These are phyloP conservation scores for human DNA, from an alignment of 2,113 vertebrate genomes.

Conservation along the genomic window DNA sequence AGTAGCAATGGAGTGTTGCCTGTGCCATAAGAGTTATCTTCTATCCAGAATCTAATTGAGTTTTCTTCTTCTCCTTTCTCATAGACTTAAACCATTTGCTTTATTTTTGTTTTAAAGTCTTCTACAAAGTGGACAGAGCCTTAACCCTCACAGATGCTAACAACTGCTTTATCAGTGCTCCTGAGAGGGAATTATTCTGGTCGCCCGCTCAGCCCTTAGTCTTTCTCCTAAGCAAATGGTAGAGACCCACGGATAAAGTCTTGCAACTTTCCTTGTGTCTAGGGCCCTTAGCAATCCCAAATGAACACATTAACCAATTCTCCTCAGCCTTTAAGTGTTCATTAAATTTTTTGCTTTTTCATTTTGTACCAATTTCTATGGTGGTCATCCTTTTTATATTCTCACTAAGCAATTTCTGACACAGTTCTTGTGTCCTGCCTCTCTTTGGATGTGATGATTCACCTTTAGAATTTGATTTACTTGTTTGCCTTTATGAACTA, in stretches of 20 bases:
- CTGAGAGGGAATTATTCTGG: not conserved
- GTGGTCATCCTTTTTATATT: not conserved
- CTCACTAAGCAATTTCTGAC: not conserved
- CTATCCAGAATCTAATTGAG: not conserved
- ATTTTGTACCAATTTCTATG: not conserved
- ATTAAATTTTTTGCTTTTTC: not conserved
- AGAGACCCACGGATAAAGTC: not conserved
- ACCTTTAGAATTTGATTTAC: not conserved
- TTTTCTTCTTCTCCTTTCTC: not conserved
- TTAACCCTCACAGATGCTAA: not conserved
- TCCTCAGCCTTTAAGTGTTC: not conserved
- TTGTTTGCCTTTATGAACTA: not conserved
- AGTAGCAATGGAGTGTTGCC: not conserved
- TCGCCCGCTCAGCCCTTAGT: too few relatives aligned
- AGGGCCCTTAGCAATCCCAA: not conserved
- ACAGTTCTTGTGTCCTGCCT: not conserved
- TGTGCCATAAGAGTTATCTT: not conserved
- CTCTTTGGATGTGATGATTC: not conserved
- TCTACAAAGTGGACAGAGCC: rapidly evolving
- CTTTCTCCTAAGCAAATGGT: not conserved
- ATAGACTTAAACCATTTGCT: not conserved
- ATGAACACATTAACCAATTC: not conserved
- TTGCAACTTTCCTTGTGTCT: not conserved
- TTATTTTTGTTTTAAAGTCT: not conserved
- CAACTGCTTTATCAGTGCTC: not conserved